A percentile compares a stretch with the other conserved stretches of the same genome.
phyloP scores from a whole-genome alignment of 35 echinoderm and acorn worm species.

The Acanthaster planci region DNA sequence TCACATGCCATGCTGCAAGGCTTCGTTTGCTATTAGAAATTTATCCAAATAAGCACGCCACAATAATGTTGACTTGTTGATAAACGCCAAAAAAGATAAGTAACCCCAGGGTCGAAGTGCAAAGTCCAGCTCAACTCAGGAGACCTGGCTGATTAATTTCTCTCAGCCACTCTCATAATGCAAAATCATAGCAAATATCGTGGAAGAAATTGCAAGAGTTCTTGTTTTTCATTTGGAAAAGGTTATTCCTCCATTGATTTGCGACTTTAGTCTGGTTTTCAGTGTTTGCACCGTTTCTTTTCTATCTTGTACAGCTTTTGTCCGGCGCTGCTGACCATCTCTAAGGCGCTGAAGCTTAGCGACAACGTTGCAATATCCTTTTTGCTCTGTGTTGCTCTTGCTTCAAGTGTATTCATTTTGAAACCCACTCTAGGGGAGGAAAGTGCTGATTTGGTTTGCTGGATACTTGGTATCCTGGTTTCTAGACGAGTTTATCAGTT shows the following conservation, averaged over 20 bases:
- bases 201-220: background rate
- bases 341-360: slow-evolving; percentile 64
- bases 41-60: too few species aligned
- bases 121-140: too few species aligned
- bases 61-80: too few species aligned
- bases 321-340: slow-evolving; percentile 63
- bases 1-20: background rate
- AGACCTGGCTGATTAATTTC: background rate
- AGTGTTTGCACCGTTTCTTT: background rate
- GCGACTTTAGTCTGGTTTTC: background rate
- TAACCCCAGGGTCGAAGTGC: too few species aligned
- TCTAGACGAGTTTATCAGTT: too few species aligned
- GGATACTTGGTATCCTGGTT: too few species aligned
- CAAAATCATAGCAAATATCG: background rate
- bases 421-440: background rate
- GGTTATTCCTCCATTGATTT: too few species aligned
- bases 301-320: slow-evolving; percentile 63
- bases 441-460: background rate
- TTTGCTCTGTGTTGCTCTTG: too few species aligned
- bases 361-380: slow-evolving; percentile 86
- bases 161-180: background rate
- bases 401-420: background rate
- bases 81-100: too few species aligned
- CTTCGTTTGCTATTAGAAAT: background rate
- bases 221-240: background rate